These are phyloP conservation scores for Drosophila bocki DNA, from an alignment of 1,140 invertebrate species.

Conservation along the genomic window DNA sequence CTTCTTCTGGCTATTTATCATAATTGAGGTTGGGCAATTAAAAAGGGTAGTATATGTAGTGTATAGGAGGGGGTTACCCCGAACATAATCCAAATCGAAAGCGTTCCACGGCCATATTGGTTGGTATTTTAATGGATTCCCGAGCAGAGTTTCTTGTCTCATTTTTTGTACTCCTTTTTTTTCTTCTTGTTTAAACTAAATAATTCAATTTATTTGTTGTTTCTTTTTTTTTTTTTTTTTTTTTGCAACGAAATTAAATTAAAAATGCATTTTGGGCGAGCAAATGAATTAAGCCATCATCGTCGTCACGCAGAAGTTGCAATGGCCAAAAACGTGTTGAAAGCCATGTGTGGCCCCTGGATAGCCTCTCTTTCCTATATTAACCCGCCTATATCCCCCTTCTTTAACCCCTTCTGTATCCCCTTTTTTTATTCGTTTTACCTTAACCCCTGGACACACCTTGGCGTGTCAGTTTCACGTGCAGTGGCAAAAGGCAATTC, in stretches of 20 bases:
- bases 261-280: conserved; percentile 75
- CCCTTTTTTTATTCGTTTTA: not conserved
- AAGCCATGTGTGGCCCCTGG: conserved; percentile 74
- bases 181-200: conserved; percentile 25
- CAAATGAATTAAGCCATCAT: conserved; percentile 80
- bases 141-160: conserved; percentile 49
- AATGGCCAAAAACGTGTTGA: conserved; percentile 79
- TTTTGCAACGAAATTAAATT: conserved; percentile 69
- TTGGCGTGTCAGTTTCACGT: conserved; percentile 82
- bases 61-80: not conserved
- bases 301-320: conserved; percentile 70
- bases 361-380: not conserved
- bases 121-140: conserved; percentile 72
- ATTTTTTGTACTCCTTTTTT: conserved; percentile 17
- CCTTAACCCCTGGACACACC: conserved; percentile 18
- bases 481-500: conserved; percentile 83
- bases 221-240: not conserved
- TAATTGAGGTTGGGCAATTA: conserved; percentile 72
- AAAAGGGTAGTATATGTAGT: conserved; percentile 12
- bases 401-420: not conserved
- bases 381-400: not conserved
- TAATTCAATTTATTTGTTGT: conserved; percentile 50
- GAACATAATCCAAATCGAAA: conserved; percentile 73
- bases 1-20: conserved; percentile 52
- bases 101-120: conserved; percentile 50